A percentile compares a stretch with the other conserved stretches of the same genome.
These are phyloP conservation scores for Hydrotaea diabolus DNA, from an alignment of 2,888 invertebrate species.

Conservation along the genomic window DNA sequence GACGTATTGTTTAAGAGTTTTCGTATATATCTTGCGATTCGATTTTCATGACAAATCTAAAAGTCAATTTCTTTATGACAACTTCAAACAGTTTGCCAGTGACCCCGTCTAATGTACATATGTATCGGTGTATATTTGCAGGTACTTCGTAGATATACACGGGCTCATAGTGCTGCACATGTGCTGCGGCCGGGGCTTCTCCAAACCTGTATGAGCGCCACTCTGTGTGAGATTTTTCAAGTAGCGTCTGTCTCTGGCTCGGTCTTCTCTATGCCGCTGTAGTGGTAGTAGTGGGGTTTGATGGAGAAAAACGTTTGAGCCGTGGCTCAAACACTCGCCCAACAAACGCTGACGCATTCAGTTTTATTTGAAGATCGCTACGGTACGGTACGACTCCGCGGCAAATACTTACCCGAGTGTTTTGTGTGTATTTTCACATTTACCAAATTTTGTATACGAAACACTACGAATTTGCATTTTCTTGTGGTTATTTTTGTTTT, in stretches of 20 bases:
- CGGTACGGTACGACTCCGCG: constrained; percentile 43
- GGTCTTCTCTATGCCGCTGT: neutral
- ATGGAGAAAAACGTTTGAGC: constrained; percentile 51
- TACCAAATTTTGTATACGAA: constrained; percentile 6
- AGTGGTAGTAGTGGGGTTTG: constrained; percentile 11
- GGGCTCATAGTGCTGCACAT: constrained; percentile 3
- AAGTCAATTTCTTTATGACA: too few species aligned
- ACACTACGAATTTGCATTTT: constrained; percentile 31
- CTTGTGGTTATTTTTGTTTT: neutral
- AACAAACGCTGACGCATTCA: constrained; percentile 58
- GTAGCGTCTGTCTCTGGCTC: neutral
- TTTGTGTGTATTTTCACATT: neutral
- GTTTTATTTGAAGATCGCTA: constrained; percentile 64
- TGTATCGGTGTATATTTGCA: neutral
- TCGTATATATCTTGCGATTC: too few species aligned
- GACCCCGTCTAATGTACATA: too few species aligned
- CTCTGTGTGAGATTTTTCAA: constrained; percentile 29
- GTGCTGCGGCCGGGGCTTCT: neutral
- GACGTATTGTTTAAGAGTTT: too few species aligned
- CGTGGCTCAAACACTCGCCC: constrained; percentile 60
- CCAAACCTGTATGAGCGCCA: constrained; percentile 20
- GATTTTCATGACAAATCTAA: too few species aligned
- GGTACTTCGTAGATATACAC: neutral
- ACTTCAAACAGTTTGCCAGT: too few species aligned
- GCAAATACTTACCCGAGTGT: constrained; percentile 12